Percentiles rank a stretch among this genome's conserved stretches.
phyloP scores from a whole-genome alignment of 2,113 vertebrate species.

The Alethe castanea region DNA sequence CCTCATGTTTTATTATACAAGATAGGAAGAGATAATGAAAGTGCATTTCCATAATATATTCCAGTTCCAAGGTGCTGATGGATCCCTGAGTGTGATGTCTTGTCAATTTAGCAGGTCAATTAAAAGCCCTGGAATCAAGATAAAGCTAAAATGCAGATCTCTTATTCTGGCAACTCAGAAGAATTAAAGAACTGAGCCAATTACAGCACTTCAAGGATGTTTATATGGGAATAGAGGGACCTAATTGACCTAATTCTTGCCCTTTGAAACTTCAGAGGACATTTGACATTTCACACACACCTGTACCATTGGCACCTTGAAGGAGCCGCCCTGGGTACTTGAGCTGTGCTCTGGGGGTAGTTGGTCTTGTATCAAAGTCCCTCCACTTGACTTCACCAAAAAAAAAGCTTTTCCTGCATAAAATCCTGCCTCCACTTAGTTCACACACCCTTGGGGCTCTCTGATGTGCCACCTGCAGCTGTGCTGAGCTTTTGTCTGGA shows the following conservation, averaged over 20 bases:
- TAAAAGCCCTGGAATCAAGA: background rate
- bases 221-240: background rate
- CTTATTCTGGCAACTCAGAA: background rate
- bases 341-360: background rate
- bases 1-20: conserved; percentile 39
- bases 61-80: background rate
- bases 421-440: background rate
- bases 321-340: background rate
- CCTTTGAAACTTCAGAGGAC: background rate
- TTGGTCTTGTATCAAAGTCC: background rate
- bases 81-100: conserved; percentile 1
- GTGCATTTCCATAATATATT: conserved; percentile 43
- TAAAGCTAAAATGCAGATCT: background rate
- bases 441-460: background rate
- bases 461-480: rapidly evolving
- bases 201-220: background rate
- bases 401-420: background rate
- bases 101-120: conserved; percentile 26
- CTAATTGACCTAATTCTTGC: background rate
- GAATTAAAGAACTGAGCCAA: background rate
- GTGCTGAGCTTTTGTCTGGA: background rate
- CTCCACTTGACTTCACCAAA: background rate
- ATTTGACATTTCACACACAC: background rate
- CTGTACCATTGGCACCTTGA: background rate
- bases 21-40: background rate